Conservation (phyloP, 37 sponge, comb jelly and placozoan genomes). For the Petrosia ficiformis region DNA sequence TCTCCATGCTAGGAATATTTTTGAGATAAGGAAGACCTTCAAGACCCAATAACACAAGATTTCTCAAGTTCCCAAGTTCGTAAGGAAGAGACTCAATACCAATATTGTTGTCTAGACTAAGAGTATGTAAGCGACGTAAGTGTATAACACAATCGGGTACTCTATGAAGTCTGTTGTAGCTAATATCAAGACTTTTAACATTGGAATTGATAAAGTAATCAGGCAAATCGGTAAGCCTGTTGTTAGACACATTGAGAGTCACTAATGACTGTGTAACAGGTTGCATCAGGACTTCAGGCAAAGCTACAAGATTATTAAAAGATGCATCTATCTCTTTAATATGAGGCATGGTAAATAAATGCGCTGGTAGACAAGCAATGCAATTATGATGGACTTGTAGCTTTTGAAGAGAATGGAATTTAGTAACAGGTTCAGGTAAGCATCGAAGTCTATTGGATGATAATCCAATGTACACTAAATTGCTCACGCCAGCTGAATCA, state of each 20-base stretch:
- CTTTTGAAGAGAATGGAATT: slow-evolving; percentile 21
- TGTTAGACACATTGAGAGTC: slow-evolving; percentile 38
- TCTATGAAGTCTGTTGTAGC: slow-evolving; percentile 19
- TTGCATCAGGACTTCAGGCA: slow-evolving; percentile 40
- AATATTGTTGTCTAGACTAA: slow-evolving; percentile 37
- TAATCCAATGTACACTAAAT: slow-evolving; percentile 24
- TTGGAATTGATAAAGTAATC: slow-evolving; percentile 26
- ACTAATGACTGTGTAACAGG: slow-evolving; percentile 11
- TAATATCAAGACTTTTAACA: slow-evolving; percentile 27
- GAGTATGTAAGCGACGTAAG: slow-evolving; percentile 12
- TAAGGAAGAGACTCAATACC: slow-evolving; percentile 40
- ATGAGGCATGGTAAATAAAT: slow-evolving; percentile 38
- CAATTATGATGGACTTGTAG: slow-evolving; percentile 46
- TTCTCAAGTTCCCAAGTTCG: slow-evolving; percentile 33
- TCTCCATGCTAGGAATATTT: slow-evolving; percentile 29
- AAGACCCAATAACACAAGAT: slow-evolving; percentile 19
- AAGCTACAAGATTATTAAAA: slow-evolving; percentile 28
- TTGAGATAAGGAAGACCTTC: slow-evolving; percentile 24
- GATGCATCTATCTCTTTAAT: slow-evolving; percentile 51
- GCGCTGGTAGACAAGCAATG: slow-evolving; percentile 26
- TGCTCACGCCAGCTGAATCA: not conserved
- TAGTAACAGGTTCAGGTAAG: slow-evolving; percentile 20
- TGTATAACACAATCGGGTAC: slow-evolving; percentile 26
- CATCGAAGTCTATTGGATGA: slow-evolving; percentile 39
- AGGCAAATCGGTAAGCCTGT: slow-evolving; percentile 33